A percentile compares a stretch with the other conserved stretches of the same genome.
These are phyloP conservation scores for Euleptes europaea DNA, from an alignment of 2,113 vertebrate species.

Conservation along the genomic window DNA sequence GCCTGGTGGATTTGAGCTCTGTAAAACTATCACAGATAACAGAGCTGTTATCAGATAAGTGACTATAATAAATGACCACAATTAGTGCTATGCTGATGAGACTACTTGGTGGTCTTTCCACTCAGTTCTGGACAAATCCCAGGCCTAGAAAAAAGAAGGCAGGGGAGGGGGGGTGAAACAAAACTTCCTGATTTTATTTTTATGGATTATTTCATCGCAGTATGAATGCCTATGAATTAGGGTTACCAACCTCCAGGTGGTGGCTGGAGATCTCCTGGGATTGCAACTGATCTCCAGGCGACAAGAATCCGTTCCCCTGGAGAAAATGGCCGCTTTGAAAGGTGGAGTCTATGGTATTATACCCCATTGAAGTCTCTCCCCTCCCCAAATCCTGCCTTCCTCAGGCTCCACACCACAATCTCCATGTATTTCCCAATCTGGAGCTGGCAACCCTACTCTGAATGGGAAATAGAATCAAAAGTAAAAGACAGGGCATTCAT, in stretches of 20 bases:
- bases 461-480: conserved; percentile 29
- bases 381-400: no score
- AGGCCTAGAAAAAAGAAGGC: conserved; percentile 61
- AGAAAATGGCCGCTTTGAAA: no score
- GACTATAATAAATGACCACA: conserved; percentile 85
- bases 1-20: conserved; percentile 83
- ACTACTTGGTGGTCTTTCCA: conserved; percentile 83
- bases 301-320: no score
- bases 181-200: conserved; percentile 57
- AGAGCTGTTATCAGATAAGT: conserved; percentile 89
- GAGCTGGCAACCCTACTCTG: no score
- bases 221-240: conserved; percentile 18
- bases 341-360: no score
- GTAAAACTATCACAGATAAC: conserved; percentile 86
- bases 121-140: conserved; percentile 73
- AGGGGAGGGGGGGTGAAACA: conserved; percentile 34
- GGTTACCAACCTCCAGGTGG: no score
- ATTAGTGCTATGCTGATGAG: conserved; percentile 82
- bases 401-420: no score
- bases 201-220: conserved; percentile 28
- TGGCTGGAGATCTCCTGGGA: no score
- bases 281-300: no score
- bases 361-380: no score
- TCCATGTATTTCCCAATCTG: no score
- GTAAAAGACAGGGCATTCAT: conserved; percentile 16